Base-by-base conservation (phyloP, 2,113 vertebrate genomes). In the Pluvialis apricaria region DNA sequence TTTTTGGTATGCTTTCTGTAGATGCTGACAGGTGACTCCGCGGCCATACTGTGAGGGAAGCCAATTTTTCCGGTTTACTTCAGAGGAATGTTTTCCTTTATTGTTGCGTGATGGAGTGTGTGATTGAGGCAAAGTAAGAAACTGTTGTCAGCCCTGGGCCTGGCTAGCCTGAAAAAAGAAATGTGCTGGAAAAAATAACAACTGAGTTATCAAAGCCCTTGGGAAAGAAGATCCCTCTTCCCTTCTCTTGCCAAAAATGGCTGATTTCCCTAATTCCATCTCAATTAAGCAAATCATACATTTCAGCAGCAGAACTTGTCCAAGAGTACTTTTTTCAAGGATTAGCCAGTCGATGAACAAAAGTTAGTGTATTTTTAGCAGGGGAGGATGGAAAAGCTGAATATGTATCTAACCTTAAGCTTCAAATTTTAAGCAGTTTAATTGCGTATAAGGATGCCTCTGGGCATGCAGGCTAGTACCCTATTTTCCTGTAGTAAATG, bases 151-250 rank as follows among this genome's bases (percentile, higher is more conserved):
- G 68, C 42, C 75, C 77, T 82, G 83, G 38, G 80, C 32, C 60
- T 94, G 72, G 78, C 57, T 86, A 73, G 47, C 42, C 47, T 55
- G 55, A 70, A 94, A 81, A 85, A 90, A 73, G 9, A 91, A 95
- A 70, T 70, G n/a, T 96, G 24, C 45, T 82, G 55, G 76, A 75
- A 92, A 93, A 94, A 91, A 68, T 88, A 94, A 70, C 36, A 85
- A 36, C 49, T 65, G 72, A 34, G 26, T 88, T 91, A 84, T 83
- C n/a, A 81, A 94, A 71, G 51, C 83, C 51, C 47, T 36, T 71
- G 77, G 69, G 86, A 82, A 42, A 88, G 69, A 93, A 84, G 29
- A 78, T 86, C 32, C 9, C 22, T 86, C 42, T 78, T 91, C 42
- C 22, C 20, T 86, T 91, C 69, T 94, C 55, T 92, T 2, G 2